Percentiles rank a stretch among this genome's conserved stretches.
phyloP scores from a whole-genome alignment of 2,888 invertebrate species.

The Monopis laevigella region DNA sequence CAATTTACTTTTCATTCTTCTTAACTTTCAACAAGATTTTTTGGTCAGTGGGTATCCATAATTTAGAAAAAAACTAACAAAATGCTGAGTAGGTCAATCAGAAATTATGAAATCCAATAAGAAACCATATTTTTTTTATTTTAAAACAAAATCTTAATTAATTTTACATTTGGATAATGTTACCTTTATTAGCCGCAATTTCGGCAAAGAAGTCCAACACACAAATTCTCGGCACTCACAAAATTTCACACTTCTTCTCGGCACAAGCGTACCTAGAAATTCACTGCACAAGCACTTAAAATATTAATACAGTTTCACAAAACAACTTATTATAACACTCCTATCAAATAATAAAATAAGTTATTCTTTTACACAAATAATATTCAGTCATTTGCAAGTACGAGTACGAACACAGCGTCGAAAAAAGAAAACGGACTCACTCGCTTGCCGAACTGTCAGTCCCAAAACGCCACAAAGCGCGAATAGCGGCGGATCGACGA shows the following conservation, averaged over 20 bases:
- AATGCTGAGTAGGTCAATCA: no score
- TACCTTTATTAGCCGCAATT: constrained; percentile 2
- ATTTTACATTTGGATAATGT: no score
- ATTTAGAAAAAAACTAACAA: no score
- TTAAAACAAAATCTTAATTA: no score
- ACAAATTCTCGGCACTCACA: constrained; percentile 49
- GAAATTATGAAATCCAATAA: no score
- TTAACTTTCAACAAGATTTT: no score
- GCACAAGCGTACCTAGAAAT: constrained; percentile 32
- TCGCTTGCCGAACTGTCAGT: no score
- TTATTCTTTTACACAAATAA: constrained; percentile 47
- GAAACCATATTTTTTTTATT: no score
- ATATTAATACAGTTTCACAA: constrained; percentile 28
- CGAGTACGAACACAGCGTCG: constrained; percentile 60
- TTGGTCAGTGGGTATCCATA: no score
- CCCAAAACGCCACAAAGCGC: constrained; percentile 35
- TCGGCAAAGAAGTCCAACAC: constrained; percentile 31
- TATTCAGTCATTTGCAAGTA: constrained; percentile 51
- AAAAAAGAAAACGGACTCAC: constrained; percentile 32
- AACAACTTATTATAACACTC: constrained; percentile 39
- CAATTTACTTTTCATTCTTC: no score
- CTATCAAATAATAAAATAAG: constrained; percentile 29
- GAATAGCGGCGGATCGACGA: constrained; percentile 26
- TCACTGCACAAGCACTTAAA: constrained; percentile 41
- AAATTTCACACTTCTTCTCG: constrained; percentile 34